Evolutionary conservation across 2,888 invertebrate genomes (phyloP).

Genomic region (Trissolcus brochymenae): DNA sequence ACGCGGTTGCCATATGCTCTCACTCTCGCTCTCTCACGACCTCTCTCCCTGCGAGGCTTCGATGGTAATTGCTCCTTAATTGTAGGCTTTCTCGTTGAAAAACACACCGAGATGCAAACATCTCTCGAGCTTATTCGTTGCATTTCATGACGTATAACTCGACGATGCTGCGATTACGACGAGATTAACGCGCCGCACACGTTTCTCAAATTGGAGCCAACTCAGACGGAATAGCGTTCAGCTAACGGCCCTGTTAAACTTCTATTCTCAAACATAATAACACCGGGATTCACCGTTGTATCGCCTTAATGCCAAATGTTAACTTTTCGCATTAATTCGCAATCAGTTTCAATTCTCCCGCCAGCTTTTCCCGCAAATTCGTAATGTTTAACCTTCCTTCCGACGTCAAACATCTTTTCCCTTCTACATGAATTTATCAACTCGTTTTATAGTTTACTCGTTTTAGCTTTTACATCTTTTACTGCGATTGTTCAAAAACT

Average conservation of each 20-base stretch:
- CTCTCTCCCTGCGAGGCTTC: slow-evolving; percentile 53
- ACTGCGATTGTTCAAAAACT: too few species aligned
- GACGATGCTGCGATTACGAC: slow-evolving; percentile 51
- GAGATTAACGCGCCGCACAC: slow-evolving; percentile 56
- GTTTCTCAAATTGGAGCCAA: slow-evolving; percentile 54
- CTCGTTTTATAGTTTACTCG: too few species aligned
- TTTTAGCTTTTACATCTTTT: too few species aligned
- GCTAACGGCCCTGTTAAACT: slow-evolving; percentile 42
- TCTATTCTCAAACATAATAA: slow-evolving; percentile 39
- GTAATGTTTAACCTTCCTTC: slow-evolving; percentile 15
- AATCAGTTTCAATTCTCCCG: slow-evolving; percentile 40
- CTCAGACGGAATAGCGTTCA: slow-evolving; percentile 46
- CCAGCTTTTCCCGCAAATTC: slow-evolving; percentile 20
- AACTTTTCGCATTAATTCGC: slow-evolving; percentile 43
- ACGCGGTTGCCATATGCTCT: slow-evolving; percentile 62
- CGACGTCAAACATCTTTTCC: neutral
- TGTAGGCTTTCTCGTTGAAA: slow-evolving; percentile 58
- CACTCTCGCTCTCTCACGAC: slow-evolving; percentile 10
- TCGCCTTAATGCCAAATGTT: slow-evolving; percentile 45
- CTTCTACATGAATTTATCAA: too few species aligned
- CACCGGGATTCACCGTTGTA: slow-evolving; percentile 22
- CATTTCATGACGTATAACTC: slow-evolving; percentile 49
- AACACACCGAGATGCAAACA: slow-evolving; percentile 55
- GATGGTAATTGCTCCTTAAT: slow-evolving; percentile 65
- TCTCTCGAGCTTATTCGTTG: slow-evolving; percentile 42